Conservation (phyloP, 2,797 vertebrate genomes). For the Sternotherus odoratus region DNA sequence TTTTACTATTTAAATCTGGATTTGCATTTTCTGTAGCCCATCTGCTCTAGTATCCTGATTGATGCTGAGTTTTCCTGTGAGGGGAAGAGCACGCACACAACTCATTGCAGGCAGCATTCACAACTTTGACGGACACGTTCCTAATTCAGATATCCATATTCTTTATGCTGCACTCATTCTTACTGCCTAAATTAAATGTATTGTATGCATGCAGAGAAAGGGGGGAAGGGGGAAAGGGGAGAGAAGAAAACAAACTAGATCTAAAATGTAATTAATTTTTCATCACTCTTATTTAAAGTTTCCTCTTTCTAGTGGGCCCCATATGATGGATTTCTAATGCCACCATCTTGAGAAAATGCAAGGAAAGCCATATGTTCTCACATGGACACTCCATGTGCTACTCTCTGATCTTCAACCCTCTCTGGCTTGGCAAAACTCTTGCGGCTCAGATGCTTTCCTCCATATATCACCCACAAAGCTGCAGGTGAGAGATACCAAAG, state of each 20-base stretch:
- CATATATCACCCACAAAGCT: not conserved
- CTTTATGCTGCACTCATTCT: accelerated
- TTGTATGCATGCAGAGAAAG: constrained; percentile 10
- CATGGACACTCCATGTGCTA: not conserved
- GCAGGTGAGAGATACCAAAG: not conserved
- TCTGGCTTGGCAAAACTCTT: not conserved
- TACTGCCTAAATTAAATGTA: not conserved
- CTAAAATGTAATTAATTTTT: not conserved
- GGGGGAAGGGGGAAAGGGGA: constrained; percentile 21
- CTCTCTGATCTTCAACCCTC: not conserved
- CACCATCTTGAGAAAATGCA: not conserved
- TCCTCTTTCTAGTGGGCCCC: not conserved
- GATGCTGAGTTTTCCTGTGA: not conserved
- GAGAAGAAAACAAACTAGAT: not conserved
- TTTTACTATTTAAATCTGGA: not conserved
- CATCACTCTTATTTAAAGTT: not conserved
- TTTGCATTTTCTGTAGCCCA: not conserved
- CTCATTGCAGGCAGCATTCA: not conserved
- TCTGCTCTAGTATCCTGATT: not conserved
- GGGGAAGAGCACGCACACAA: not conserved
- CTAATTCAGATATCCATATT: not conserved
- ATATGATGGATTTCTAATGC: not conserved
- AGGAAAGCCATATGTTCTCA: not conserved
- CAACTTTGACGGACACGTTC: not conserved
- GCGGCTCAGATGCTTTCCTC: not conserved